Evolutionary conservation across 2,113 vertebrate species (phyloP), one percentile per base, ranked within the genome.

Genomic region (Hydrolagus affinis): DNA sequence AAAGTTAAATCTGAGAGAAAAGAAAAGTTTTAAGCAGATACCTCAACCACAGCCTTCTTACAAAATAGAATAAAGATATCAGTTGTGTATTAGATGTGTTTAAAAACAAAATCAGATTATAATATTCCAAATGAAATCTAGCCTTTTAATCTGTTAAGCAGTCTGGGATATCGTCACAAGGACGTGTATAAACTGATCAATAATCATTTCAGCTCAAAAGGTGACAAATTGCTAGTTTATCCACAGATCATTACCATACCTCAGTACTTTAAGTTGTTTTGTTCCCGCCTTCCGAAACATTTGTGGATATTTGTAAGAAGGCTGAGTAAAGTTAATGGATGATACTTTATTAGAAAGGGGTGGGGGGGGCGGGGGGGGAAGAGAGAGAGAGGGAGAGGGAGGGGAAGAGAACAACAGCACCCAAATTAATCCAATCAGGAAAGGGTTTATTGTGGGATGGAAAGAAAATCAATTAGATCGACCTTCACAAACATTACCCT

Each of bases 11-110:
- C 25, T 66, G 32, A 69, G 21, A 19, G 4, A 69, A 62, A 83
- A 66, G 30, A 83, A 62, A 15, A 11, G 25, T 28, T 25, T 72
- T 56, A 44, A 74, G 21, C 32, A 30, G 28, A 83, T 32, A 30
- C 78, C 10, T 83, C 78, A 68, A 83, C 17, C 78, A 83, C 28
- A 32, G 78, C 78, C 76, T 80, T 80, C 76, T 64, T 25, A 80
- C 59, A 80, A 80, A 75, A 75, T n/a, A 17, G 21, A 78, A 57
- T 25, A 78, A 17, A 78, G 21, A 14, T 12, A 66, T 15, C 6
- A 23, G n/a, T 23, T 78, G 15, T 32, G 3, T 28, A 83, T 8
- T 0, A 17, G 17, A 17, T 30, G 10, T 6, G 44, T 6, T 78
- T 78, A 44, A 78, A 78, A 78, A 66, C 56, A 3, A 78, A 78